A percentile compares a stretch with the other conserved stretches of the same genome.
Evolutionary conservation across 2,113 vertebrate species (phyloP).

Genomic region (Strix aluco): DNA sequence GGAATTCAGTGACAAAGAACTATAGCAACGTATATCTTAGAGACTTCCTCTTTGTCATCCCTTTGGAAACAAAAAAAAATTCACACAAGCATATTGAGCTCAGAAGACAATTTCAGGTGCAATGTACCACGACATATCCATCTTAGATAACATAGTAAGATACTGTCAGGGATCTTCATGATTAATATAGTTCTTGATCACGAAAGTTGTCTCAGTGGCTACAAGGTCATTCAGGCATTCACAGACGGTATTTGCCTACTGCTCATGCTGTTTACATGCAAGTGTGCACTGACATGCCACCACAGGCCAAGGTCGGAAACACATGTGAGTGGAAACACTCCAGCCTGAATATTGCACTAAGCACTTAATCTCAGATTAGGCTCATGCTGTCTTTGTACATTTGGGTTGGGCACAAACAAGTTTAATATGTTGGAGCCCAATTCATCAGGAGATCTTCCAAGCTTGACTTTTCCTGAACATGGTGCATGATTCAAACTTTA

Average conservation of each 20-base stretch:
- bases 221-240: not conserved
- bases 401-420: not conserved
- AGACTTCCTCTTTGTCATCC: not conserved
- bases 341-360: not conserved
- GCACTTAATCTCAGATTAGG: not conserved
- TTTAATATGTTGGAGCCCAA: not conserved
- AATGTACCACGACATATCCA: not conserved
- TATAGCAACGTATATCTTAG: not conserved
- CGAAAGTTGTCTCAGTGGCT: not conserved
- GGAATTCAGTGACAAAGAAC: not conserved
- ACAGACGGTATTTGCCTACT: not conserved
- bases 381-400: fast-evolving
- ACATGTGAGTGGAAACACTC: not conserved
- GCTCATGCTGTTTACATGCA: not conserved
- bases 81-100: not conserved
- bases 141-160: not conserved
- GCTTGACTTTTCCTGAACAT: not conserved
- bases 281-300: fast-evolving
- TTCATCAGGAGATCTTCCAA: not conserved
- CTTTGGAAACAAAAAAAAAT: not conserved
- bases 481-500: not conserved
- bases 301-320: not conserved
- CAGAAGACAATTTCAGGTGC: not conserved
- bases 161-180: not conserved
- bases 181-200: not conserved